Base-by-base conservation (phyloP, 1,140 invertebrate species). In the Chironomus striatipennis region DNA sequence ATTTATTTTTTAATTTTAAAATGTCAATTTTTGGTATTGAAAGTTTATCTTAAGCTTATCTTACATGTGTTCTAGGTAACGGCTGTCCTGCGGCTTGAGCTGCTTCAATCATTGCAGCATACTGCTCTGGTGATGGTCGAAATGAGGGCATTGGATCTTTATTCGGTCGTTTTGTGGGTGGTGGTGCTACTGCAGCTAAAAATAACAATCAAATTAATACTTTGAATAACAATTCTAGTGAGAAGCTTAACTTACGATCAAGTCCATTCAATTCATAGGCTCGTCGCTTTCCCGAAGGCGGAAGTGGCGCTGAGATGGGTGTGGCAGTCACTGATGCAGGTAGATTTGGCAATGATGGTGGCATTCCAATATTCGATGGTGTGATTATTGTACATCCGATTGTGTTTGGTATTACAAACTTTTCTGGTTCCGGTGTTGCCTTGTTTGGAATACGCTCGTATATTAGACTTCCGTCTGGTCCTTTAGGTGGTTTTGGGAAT, bases 401-500 rank as follows among this genome's bases (percentile, higher is more conserved):
- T 9, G 65, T 70, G 18, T 70, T 75, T 43, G n/a, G 17, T 12
- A 73, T 75, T 17, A 72, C 73, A 72, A 75, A 79, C 80, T 88
- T 90, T 76, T 93, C 91, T 74, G 88, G 84, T 79, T 92, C 91
- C 10, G 86, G 47, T 57, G 47, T 84, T 6, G 81, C 83, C 84
- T 92, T 93, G 77, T 92, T 93, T 74, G 90, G 89, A 76, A 94
- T 88, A 80, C 91, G 87, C 81, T 94, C 93, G 79, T 94, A 95
- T 73, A 94, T 80, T 76, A 94, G 84, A 82, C 91, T 93, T 75
- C 93, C 93, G 82, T 95, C 93, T 76, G 92, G 86, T 75, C 88
- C 93, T 83, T 94, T 93, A 9, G 93, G 93, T 74, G 93, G 93
- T 83, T 93, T 91, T 64, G 93, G 93, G 82, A 94, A 96, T 76